A percentile compares a stretch with the other conserved stretches of the same genome.
Conservation (phyloP, 2,888 invertebrate species). For the Perdita meconis region DNA sequence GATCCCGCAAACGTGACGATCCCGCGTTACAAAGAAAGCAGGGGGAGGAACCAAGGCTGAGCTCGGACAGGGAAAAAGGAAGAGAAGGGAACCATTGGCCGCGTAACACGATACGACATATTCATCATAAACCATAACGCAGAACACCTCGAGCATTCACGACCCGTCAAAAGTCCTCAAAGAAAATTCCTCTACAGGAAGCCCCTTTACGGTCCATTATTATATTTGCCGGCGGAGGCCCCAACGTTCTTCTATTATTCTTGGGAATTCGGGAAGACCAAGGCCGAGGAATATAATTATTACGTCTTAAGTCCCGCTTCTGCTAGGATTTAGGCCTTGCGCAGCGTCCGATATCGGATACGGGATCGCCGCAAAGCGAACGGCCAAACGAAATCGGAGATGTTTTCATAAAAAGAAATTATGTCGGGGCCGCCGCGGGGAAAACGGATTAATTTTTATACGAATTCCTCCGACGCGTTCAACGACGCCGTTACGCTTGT, state of each 20-base stretch:
- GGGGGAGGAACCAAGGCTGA: slow-evolving; percentile 1
- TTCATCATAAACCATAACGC: slow-evolving; percentile 81
- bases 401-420: slow-evolving; percentile 44
- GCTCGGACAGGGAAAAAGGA: slow-evolving; percentile 37
- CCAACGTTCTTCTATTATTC: slow-evolving; percentile 70
- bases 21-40: slow-evolving; percentile 31
- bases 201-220: slow-evolving; percentile 73
- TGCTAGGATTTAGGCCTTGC: slow-evolving; percentile 14
- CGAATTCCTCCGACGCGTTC: background rate
- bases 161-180: slow-evolving; percentile 78
- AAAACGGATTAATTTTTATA: slow-evolving; percentile 19
- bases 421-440: slow-evolving; percentile 1
- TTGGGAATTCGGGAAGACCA: slow-evolving; percentile 71
- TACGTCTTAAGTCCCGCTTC: slow-evolving; percentile 38
- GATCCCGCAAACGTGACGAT: slow-evolving; percentile 12
- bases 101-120: slow-evolving; percentile 79
- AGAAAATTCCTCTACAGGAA: slow-evolving; percentile 75
- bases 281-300: slow-evolving; percentile 75
- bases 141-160: slow-evolving; percentile 77
- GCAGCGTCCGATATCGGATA: slow-evolving; percentile 59
- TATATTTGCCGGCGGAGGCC: slow-evolving; percentile 69
- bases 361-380: slow-evolving; percentile 40
- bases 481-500: too few relatives aligned
- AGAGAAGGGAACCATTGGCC: slow-evolving; percentile 61
- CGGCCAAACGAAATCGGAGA: slow-evolving; percentile 62